Conservation (phyloP, 2,113 vertebrate genomes). For the Sciurus niger region DNA sequence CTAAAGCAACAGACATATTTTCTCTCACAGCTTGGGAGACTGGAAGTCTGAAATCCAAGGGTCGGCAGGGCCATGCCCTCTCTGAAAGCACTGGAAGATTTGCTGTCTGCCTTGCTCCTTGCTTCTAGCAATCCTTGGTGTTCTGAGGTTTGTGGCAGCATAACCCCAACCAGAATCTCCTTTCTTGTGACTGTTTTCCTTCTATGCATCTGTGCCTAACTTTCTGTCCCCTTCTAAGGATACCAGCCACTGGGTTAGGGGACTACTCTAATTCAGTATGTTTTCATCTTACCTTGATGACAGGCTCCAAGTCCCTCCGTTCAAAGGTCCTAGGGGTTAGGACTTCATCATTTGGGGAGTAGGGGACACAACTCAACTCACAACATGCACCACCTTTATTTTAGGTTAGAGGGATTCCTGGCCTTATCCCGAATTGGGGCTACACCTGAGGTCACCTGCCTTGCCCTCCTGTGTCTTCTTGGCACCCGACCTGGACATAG, state of each 20-base stretch:
- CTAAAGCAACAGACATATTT: not conserved
- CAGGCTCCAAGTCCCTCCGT: not conserved
- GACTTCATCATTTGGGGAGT: not conserved
- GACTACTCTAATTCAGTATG: not conserved
- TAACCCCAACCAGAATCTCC: not conserved
- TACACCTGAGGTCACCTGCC: not conserved
- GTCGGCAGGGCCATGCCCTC: not conserved
- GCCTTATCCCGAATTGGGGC: not conserved
- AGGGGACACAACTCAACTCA: not conserved
- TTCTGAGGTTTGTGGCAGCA: not conserved
- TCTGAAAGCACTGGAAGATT: not conserved
- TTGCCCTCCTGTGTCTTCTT: not conserved
- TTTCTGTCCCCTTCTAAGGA: not conserved
- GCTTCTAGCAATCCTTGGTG: not conserved
- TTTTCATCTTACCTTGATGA: not conserved
- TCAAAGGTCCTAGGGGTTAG: not conserved
- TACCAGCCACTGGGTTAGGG: not conserved
- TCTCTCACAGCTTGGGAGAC: not conserved
- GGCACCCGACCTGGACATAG: not conserved
- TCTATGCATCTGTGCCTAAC: not conserved
- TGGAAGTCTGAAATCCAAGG: not conserved
- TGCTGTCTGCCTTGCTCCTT: rapidly evolving
- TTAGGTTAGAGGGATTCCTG: not conserved
- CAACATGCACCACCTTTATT: not conserved
- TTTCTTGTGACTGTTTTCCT: not conserved